These are phyloP conservation scores for Ptychobarbus kaznakovi DNA, from an alignment of 2,797 vertebrate genomes.

Conservation along the genomic window DNA sequence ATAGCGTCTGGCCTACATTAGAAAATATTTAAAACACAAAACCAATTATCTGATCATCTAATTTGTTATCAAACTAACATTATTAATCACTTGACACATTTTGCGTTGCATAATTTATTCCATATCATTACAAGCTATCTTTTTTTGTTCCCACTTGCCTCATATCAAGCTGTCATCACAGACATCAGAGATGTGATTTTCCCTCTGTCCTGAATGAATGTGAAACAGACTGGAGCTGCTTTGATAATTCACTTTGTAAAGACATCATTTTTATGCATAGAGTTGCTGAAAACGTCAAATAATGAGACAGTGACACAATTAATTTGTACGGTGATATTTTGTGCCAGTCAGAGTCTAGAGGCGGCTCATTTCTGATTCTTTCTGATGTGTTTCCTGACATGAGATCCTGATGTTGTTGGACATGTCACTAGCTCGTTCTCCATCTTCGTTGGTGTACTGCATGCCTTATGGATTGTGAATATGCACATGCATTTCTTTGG, in stretches of 20 bases:
- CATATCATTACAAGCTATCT: not conserved
- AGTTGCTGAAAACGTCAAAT: conserved; percentile 34
- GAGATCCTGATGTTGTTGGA: conserved; percentile 39
- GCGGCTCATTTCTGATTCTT: conserved; percentile 30
- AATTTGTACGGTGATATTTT: conserved; percentile 42
- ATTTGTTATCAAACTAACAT: conserved; percentile 1
- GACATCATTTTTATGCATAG: conserved; percentile 55
- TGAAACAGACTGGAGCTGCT: conserved; percentile 35
- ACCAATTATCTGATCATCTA: conserved; percentile 23
- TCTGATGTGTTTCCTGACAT: conserved; percentile 26
- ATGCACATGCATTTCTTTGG: not conserved
- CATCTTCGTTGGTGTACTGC: not conserved
- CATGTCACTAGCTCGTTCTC: conserved; percentile 34
- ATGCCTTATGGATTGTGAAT: conserved; percentile 12
- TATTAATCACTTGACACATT: conserved; percentile 10
- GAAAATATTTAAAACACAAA: not conserved
- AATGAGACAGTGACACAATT: conserved; percentile 30
- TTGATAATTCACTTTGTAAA: conserved; percentile 56
- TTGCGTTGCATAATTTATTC: conserved; percentile 30
- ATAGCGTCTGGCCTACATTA: too few relatives aligned
- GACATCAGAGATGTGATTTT: conserved; percentile 45
- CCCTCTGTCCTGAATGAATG: conserved; percentile 42
- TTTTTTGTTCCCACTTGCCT: conserved; percentile 23
- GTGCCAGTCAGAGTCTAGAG: not conserved
- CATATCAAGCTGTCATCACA: conserved; percentile 33